Evolutionary conservation across 1,140 invertebrate genomes (phyloP).

Genomic region (Conopomorpha cramerella): DNA sequence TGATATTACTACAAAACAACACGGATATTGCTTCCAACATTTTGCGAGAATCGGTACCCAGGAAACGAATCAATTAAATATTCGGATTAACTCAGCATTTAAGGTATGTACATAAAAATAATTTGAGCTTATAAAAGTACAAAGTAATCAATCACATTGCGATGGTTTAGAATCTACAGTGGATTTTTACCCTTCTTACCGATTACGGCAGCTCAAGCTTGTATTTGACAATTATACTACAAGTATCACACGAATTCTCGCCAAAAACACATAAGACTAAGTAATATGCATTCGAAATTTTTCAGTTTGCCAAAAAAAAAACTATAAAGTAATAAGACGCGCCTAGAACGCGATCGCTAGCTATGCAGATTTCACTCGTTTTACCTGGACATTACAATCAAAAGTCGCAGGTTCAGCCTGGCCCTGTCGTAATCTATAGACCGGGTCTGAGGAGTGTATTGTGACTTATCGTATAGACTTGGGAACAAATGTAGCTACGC

Average conservation of each 20-base stretch:
- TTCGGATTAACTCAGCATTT: conserved; percentile 35
- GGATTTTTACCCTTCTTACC: conserved; percentile 52
- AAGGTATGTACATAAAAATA: conserved; percentile 53
- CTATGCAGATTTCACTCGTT: too few relatives aligned
- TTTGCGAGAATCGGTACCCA: too few relatives aligned
- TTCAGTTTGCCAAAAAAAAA: conserved; percentile 49
- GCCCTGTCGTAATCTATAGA: too few relatives aligned
- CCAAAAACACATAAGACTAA: conserved; percentile 51
- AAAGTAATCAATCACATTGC: conserved; percentile 56
- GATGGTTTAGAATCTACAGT: conserved; percentile 46
- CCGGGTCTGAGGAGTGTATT: too few relatives aligned
- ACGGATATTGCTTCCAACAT: too few relatives aligned
- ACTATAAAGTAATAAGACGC: conserved; percentile 46
- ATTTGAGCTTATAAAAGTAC: conserved; percentile 60
- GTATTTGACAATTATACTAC: conserved; percentile 48
- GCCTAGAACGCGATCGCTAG: conserved; percentile 21
- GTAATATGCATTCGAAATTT: conserved; percentile 51
- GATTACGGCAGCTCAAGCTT: conserved; percentile 53
- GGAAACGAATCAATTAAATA: too few relatives aligned
- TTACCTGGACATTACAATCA: too few relatives aligned
- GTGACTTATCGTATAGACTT: too few relatives aligned
- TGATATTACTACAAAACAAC: too few relatives aligned
- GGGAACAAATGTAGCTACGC: too few relatives aligned
- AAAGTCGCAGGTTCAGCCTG: too few relatives aligned
- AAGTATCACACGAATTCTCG: conserved; percentile 51